Evolutionary conservation across 2,888 invertebrate genomes (phyloP), one percentile per base, ranked within the genome.

Genomic region (Campopleginae sp.): DNA sequence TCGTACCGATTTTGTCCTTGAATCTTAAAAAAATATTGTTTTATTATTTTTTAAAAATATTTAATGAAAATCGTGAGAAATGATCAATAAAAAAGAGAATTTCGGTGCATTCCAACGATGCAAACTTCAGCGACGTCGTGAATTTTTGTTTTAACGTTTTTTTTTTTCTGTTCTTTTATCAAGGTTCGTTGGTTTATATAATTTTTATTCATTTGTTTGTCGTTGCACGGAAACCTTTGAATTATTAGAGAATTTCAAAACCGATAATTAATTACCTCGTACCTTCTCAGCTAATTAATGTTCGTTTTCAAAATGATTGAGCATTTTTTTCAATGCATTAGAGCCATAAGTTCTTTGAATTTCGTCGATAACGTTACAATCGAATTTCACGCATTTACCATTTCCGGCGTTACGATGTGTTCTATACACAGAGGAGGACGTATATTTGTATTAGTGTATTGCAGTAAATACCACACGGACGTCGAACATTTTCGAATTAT

Each of bases 301-400:
- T 10, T 38, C 10, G 0, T 7, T 38, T 10, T 1, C 38, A 38
- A 38, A 38, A 38, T 38, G 38, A 38, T 38, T 38, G 14, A 27
- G 27, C 17, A 23, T n/a, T 71, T 58, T 48, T 31, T 46, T 2
- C 17, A 70, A 48, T 19, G 19, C 19, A 77, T 75, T 71, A 6
- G 65, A 46, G 66, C 46, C 54, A 66, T n/a, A n/a, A 6, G 14
- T 31, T 61, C 27, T 27, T 68, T 46, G 27, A 6, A 27, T 54
- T 46, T 44, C n/a, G 48, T 71, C 79, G 66, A 63, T 65, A 72
- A 72, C 71, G 68, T 65, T 66, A 63, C 38, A 48, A 78, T 84
- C 48, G 78, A 82, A 80, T 74, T 31, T 23, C 33, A 80, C 70
- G 54, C 38, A 23, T 81, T 86, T 70, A 77, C 44, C 12, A 71